Conservation (phyloP, 2,888 invertebrate genomes). For the Cosmia trapezina region DNA sequence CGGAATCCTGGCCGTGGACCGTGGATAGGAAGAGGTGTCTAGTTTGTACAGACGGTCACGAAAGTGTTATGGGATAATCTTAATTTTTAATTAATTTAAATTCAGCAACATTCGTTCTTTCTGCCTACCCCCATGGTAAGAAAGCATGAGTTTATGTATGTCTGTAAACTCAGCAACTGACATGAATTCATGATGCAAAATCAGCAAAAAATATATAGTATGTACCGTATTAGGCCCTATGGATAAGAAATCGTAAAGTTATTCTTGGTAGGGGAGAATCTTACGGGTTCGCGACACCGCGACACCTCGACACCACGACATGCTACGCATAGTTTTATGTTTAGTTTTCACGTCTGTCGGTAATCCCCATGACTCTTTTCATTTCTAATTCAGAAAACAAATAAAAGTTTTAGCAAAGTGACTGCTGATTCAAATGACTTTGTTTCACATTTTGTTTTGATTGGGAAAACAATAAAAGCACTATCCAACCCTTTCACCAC, state of each 20-base stretch:
- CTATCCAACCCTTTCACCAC: slow-evolving; percentile 33
- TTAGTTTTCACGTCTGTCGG: too few relatives aligned
- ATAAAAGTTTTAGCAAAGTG: neutral
- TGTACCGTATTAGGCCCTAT: neutral
- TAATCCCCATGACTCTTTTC: too few relatives aligned
- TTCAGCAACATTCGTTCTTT: neutral
- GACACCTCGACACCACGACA: too few relatives aligned
- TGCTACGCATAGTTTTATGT: too few relatives aligned
- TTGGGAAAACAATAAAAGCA: neutral
- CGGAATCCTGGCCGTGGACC: slow-evolving; percentile 69
- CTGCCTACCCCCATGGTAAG: too few relatives aligned
- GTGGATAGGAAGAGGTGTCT: slow-evolving; percentile 60
- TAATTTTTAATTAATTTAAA: neutral
- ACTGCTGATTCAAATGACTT: neutral
- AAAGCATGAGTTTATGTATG: too few relatives aligned
- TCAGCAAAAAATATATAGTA: too few relatives aligned
- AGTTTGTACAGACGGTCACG: slow-evolving; percentile 42
- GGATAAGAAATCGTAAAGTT: too few relatives aligned
- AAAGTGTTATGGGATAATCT: slow-evolving; percentile 40
- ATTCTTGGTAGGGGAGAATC: too few relatives aligned
- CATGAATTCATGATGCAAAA: neutral
- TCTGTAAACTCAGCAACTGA: neutral
- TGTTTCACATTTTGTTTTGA: too few relatives aligned
- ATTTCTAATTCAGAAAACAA: neutral
- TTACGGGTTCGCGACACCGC: too few relatives aligned